phyloP scores from a whole-genome alignment of 2,888 invertebrate genomes.

The Disparrhopalites patrizii region DNA sequence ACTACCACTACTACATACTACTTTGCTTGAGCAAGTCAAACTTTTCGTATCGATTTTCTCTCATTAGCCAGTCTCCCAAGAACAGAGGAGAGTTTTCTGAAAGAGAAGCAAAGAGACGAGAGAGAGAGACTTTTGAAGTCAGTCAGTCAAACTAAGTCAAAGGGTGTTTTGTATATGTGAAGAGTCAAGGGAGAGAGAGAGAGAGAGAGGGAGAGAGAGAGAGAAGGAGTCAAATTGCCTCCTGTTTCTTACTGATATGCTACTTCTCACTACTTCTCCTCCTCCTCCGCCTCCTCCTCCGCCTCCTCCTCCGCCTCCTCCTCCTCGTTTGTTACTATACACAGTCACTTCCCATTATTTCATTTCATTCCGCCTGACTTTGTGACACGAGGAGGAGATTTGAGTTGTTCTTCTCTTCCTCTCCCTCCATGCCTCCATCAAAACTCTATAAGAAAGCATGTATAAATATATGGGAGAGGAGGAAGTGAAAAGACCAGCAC shows the following conservation, averaged over 20 bases:
- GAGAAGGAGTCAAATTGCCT: constrained; percentile 29
- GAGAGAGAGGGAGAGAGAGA: background rate
- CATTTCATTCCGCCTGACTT: constrained; percentile 30
- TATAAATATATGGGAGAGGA: too few relatives aligned
- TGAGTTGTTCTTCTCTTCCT: constrained; percentile 21
- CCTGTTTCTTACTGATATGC: constrained; percentile 30
- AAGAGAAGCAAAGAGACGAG: too few relatives aligned
- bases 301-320: background rate
- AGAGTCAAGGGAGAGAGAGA: background rate
- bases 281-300: background rate
- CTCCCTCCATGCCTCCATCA: constrained; percentile 19
- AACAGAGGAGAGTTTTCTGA: background rate
- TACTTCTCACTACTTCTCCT: too few relatives aligned
- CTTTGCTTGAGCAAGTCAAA: constrained; percentile 7
- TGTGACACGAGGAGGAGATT: constrained; percentile 29
- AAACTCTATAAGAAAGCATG: background rate
- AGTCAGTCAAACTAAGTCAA: constrained; percentile 18
- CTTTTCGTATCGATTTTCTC: constrained; percentile 32
- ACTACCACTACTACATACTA: background rate
- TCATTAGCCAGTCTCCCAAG: constrained; percentile 22
- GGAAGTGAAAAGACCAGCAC: too few relatives aligned
- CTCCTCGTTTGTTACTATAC: too few relatives aligned
- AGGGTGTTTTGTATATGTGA: background rate
- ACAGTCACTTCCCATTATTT: constrained; percentile 27
- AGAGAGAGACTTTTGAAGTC: constrained; percentile 7